Percentiles rank a stretch among this genome's conserved stretches.
Evolutionary conservation across 2,113 vertebrate species (phyloP).

Genomic region (Australoheros scitulus): DNA sequence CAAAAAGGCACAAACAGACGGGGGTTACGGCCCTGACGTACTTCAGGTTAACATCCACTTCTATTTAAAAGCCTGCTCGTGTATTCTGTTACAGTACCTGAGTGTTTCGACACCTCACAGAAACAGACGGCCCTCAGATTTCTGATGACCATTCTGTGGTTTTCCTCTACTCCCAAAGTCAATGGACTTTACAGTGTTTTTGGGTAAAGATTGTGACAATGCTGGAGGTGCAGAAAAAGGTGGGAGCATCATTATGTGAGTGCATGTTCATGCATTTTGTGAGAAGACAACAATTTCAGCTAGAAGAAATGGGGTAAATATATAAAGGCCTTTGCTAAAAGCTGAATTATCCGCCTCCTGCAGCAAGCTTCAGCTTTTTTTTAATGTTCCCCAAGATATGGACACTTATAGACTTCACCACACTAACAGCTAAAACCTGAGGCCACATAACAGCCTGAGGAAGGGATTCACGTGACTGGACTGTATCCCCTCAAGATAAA

Average conservation of each 20-base stretch:
- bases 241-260: neutral
- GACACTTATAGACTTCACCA: constrained; percentile 11
- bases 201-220: neutral
- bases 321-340: neutral
- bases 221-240: constrained; percentile 2
- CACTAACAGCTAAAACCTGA: constrained; percentile 3
- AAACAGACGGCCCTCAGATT: neutral
- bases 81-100: constrained; percentile 55
- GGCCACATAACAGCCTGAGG: constrained; percentile 32
- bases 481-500: constrained; percentile 36
- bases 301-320: neutral
- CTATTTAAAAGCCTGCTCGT: constrained; percentile 28
- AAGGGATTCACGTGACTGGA: constrained; percentile 29
- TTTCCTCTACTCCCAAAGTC: neutral
- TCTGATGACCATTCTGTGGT: neutral
- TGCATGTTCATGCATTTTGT: neutral
- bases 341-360: constrained; percentile 1
- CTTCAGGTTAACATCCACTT: constrained; percentile 38
- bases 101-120: constrained; percentile 50
- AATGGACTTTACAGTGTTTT: constrained; percentile 8
- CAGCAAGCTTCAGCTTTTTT: neutral
- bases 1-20: constrained; percentile 41
- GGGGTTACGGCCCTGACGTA: constrained; percentile 14
- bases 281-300: neutral
- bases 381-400: neutral